Conservation (phyloP, 2,797 vertebrate genomes). For the Microhierax caerulescens region DNA sequence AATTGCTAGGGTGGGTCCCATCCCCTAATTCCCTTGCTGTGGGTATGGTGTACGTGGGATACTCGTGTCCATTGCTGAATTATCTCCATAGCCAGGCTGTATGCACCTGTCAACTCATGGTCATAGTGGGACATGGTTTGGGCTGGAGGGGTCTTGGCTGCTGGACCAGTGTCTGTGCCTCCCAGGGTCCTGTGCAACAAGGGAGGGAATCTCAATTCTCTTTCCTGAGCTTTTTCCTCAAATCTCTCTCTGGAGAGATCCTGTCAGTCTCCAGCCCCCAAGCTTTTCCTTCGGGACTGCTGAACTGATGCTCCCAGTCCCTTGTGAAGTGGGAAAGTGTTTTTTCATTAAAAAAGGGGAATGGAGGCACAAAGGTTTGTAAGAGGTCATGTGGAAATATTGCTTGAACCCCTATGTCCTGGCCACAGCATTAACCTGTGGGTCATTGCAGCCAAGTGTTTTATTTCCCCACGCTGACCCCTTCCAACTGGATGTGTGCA, state of each 20-base stretch:
- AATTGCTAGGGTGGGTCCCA: neutral
- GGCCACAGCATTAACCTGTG: fast-evolving
- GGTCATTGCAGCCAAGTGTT: neutral
- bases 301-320: neutral
- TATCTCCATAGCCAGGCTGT: fast-evolving
- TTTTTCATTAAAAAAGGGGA: fast-evolving
- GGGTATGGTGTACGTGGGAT: fast-evolving
- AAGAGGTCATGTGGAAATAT: neutral
- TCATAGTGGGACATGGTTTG: neutral
- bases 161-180: neutral
- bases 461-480: neutral
- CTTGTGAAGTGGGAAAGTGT: neutral
- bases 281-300: neutral
- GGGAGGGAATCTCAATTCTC: neutral
- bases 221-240: neutral
- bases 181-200: neutral
- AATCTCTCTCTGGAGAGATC: neutral
- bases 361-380: neutral
- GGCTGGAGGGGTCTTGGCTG: neutral
- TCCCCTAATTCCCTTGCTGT: neutral
- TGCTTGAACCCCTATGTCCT: neutral
- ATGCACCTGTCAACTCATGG: neutral
- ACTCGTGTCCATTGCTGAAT: fast-evolving
- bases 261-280: fast-evolving
- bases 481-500: neutral